A percentile compares a stretch with the other conserved stretches of the same genome.
Conservation (phyloP, 2,113 vertebrate genomes). For the Catharus minimus region DNA sequence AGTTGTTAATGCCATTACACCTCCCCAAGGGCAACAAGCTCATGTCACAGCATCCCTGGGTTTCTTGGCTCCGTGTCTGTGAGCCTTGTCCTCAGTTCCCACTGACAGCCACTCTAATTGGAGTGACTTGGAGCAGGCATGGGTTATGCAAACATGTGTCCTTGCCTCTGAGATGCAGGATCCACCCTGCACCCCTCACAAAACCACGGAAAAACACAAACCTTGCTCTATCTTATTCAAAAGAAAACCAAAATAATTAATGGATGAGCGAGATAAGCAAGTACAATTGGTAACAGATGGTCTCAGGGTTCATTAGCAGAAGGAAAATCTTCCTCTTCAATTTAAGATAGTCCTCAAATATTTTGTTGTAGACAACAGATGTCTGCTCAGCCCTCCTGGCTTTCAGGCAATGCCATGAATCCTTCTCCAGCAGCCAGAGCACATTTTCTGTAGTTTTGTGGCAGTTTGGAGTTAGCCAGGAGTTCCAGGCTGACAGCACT, state of each 20-base stretch:
- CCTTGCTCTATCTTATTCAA: background rate
- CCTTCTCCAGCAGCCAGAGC: background rate
- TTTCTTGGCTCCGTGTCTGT: background rate
- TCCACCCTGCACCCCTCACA: fast-evolving
- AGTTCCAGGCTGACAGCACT: background rate
- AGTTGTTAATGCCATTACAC: conserved; percentile 45
- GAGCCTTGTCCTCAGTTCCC: background rate
- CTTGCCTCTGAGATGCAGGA: background rate
- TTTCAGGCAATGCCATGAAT: background rate
- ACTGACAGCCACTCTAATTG: background rate
- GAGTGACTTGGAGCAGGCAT: background rate
- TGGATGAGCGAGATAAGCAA: background rate
- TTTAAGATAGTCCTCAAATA: conserved; percentile 42
- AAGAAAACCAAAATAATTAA: conserved; percentile 48
- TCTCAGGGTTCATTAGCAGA: conserved; percentile 51
- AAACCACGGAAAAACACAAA: background rate
- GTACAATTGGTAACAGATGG: conserved; percentile 60
- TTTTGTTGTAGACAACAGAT: conserved; percentile 18
- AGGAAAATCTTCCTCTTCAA: conserved; percentile 36
- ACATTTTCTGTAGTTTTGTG: background rate
- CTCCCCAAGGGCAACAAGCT: conserved; percentile 44
- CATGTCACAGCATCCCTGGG: background rate
- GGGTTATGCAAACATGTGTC: background rate
- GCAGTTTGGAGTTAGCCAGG: background rate
- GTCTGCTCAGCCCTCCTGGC: background rate